Evolutionary conservation across 2,888 invertebrate genomes (phyloP), one percentile per base, ranked within the genome.

Genomic region (Drosophila aldrichi): DNA sequence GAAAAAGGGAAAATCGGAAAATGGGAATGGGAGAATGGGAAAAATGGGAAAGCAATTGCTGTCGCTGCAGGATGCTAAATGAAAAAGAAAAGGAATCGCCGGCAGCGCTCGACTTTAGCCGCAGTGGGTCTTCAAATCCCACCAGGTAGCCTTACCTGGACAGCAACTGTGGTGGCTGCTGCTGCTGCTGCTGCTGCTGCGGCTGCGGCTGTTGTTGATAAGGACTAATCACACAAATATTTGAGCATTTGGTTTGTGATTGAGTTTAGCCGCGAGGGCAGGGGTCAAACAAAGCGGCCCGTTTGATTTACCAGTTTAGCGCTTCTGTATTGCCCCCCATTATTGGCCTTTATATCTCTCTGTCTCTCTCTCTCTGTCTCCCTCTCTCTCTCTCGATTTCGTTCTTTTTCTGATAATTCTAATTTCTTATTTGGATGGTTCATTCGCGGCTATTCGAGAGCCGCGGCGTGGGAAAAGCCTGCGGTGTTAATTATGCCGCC

Each of bases 221-320:
- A 90, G 90, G 90, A 90, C 90, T 89, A 89, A 91, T 89, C 90
- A 88, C 83, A 90, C 85, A 91, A 91, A 91, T 91, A 91, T 91
- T 91, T 91, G 86, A 90, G 81, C 82, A 84, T 91, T 89, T 46
- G 75, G 77, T 76, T 84, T 84, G 81, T 77, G 82, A 88, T 84
- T 82, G 80, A 71, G 78, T 61, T 71, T 76, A 58, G 70, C 79
- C 77, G 82, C 79, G 71, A 49, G 48, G 29, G 76, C 76, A 54
- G n/a, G 25, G 40, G 54, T 70, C 51, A 70, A 59, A 75, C 66
- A 74, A 74, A 71, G 83, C 89, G 84, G 79, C 63, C 10, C 75
- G 56, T 90, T 86, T 87, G 81, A 90, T 89, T 77, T 61, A 49
- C 77, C 68, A 71, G 81, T 82, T 91, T 91, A 90, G 91, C 91